phyloP scores from a whole-genome alignment of 2,113 vertebrate genomes.

The Ahaetulla prasina region DNA sequence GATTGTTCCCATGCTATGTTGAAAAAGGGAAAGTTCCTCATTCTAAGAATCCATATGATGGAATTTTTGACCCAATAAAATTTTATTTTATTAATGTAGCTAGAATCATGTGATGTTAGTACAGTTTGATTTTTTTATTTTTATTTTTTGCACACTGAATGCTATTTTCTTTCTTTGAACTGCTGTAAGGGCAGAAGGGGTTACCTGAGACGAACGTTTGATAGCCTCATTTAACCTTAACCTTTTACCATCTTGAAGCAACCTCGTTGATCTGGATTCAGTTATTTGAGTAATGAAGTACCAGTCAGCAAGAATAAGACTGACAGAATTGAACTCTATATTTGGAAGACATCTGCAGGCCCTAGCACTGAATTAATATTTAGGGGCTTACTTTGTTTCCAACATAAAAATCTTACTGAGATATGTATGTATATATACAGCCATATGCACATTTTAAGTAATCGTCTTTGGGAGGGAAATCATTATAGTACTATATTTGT shows the following conservation, averaged over 20 bases:
- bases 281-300: conserved; percentile 1
- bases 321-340: conserved; percentile 8
- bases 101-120: background rate
- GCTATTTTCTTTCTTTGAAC: conserved; percentile 33
- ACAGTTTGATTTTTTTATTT: background rate
- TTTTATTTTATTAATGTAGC: background rate
- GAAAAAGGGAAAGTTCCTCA: background rate
- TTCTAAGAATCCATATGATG: background rate
- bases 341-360: background rate
- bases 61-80: background rate
- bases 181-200: background rate
- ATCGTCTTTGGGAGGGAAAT: background rate
- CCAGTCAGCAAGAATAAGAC: background rate
- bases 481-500: background rate
- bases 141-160: conserved; percentile 32
- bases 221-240: background rate
- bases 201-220: background rate
- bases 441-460: background rate
- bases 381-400: background rate
- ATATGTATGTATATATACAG: background rate
- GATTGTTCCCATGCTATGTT: background rate
- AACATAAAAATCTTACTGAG: background rate
- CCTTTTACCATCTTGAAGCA: conserved; percentile 4
- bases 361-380: background rate
- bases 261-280: background rate